Evolutionary conservation across 1,140 invertebrate species (phyloP).

Genomic region (Bursaphelenchus mucronatus): DNA sequence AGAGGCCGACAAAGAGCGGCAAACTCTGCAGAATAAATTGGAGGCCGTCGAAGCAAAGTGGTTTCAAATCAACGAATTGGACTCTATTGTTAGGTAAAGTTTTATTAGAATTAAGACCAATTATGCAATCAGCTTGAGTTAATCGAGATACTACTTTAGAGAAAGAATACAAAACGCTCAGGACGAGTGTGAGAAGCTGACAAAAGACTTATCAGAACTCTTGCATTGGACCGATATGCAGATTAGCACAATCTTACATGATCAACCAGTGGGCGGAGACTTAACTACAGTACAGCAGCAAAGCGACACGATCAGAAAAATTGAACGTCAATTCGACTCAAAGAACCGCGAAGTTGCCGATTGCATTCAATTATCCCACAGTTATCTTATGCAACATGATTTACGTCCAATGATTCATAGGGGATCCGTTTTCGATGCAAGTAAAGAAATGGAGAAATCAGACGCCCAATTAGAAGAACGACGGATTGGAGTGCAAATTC

Average conservation of each 20-base stretch:
- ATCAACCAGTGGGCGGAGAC: conserved; percentile 53
- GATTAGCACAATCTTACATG: conserved; percentile 34
- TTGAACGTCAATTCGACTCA: conserved; percentile 51
- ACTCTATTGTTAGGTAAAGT: conserved; percentile 33
- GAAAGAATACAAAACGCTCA: conserved; percentile 56
- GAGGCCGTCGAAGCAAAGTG: conserved; percentile 43
- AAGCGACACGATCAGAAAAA: conserved; percentile 42
- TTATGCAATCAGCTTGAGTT: no score
- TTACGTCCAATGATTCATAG: conserved; percentile 47
- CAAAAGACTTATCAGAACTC: conserved; percentile 38
- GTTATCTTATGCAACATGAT: conserved; percentile 59
- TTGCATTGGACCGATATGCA: conserved; percentile 52
- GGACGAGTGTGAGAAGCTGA: conserved; percentile 56
- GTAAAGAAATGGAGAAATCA: conserved; percentile 18
- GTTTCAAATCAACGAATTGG: conserved; percentile 29
- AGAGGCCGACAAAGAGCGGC: conserved; percentile 37
- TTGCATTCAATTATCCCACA: conserved; percentile 48
- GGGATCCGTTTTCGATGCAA: conserved; percentile 37
- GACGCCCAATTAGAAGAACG: conserved; percentile 53
- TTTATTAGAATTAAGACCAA: conserved; percentile 1
- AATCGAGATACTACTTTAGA: conserved; percentile 25
- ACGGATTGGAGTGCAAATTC: conserved; percentile 53
- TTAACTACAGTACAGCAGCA: conserved; percentile 45
- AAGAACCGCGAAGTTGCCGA: conserved; percentile 42
- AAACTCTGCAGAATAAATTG: conserved; percentile 37